These are phyloP conservation scores for Leptinotarsa defecta DNA, from an alignment of 1,140 invertebrate species.

Conservation along the genomic window DNA sequence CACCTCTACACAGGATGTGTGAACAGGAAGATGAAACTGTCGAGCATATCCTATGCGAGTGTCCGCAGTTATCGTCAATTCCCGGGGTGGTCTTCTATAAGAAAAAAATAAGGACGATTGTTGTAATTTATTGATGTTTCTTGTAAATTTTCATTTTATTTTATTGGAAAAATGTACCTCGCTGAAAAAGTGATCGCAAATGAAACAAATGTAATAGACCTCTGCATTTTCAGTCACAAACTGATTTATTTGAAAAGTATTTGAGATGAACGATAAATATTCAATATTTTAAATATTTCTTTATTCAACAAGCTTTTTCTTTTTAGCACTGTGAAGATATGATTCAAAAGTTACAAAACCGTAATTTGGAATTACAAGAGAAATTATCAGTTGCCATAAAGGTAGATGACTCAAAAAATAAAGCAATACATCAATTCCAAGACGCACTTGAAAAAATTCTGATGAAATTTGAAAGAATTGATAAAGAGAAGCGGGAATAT, in stretches of 20 bases:
- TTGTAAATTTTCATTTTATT: too few species aligned
- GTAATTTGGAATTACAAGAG: constrained; percentile 75
- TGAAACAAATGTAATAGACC: too few species aligned
- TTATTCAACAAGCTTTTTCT: neutral
- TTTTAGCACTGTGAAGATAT: constrained; percentile 75
- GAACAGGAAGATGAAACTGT: too few species aligned
- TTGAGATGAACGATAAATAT: neutral
- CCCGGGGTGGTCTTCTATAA: too few species aligned
- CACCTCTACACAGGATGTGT: too few species aligned
- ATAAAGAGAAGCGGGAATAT: constrained; percentile 40
- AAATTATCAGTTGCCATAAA: constrained; percentile 75
- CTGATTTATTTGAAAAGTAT: neutral
- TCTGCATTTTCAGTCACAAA: too few species aligned
- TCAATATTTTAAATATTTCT: neutral
- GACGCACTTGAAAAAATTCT: constrained; percentile 59
- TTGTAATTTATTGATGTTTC: too few species aligned
- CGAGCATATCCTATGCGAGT: too few species aligned
- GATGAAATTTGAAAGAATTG: constrained; percentile 50
- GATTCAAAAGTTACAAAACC: constrained; percentile 74
- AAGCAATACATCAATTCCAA: constrained; percentile 67
- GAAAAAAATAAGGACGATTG: too few species aligned
- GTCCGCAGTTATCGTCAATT: too few species aligned
- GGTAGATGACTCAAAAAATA: constrained; percentile 75
- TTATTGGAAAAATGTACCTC: too few species aligned
- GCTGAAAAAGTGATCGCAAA: too few species aligned